A percentile compares a stretch with the other conserved stretches of the same genome.
phyloP scores from a whole-genome alignment of 2,888 invertebrate species.

The Dorcus parallelipipedus region DNA sequence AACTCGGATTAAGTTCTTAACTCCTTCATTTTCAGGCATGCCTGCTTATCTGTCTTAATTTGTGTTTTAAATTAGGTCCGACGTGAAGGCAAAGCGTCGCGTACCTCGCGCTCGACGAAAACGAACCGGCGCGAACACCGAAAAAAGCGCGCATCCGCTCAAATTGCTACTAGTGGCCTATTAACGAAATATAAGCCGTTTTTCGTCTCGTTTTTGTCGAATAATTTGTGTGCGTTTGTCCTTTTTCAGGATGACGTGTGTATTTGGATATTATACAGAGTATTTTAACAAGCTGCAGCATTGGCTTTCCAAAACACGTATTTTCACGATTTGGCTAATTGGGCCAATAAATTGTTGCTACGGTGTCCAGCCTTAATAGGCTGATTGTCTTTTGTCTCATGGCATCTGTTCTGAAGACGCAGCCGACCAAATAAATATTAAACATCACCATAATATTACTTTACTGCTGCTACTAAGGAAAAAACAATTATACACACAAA shows the following conservation, averaged over 20 bases:
- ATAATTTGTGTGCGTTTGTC: slow-evolving; percentile 7
- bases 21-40: slow-evolving; percentile 33
- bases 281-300: slow-evolving; percentile 35
- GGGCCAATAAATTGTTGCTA: slow-evolving; percentile 55
- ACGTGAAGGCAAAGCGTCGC: slow-evolving; percentile 30
- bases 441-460: too few relatives aligned
- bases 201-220: slow-evolving; percentile 14
- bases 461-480: too few relatives aligned
- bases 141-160: background rate
- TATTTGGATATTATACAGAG: slow-evolving; percentile 9
- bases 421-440: background rate
- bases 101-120: background rate
- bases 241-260: slow-evolving; percentile 6
- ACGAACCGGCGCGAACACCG: background rate
- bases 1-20: slow-evolving; percentile 41
- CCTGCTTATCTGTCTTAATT: slow-evolving; percentile 38
- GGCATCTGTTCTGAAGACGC: slow-evolving; percentile 43
- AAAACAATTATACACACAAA: too few relatives aligned
- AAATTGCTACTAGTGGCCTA: slow-evolving; percentile 14
- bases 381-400: slow-evolving; percentile 51
- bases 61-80: slow-evolving; percentile 40
- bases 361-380: slow-evolving; percentile 52
- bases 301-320: slow-evolving; percentile 50
- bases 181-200: slow-evolving; percentile 5
- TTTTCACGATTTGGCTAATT: slow-evolving; percentile 55